Percentiles rank a stretch among this genome's conserved stretches.
Conservation (phyloP, 1,140 invertebrate species). For the Atta texana region DNA sequence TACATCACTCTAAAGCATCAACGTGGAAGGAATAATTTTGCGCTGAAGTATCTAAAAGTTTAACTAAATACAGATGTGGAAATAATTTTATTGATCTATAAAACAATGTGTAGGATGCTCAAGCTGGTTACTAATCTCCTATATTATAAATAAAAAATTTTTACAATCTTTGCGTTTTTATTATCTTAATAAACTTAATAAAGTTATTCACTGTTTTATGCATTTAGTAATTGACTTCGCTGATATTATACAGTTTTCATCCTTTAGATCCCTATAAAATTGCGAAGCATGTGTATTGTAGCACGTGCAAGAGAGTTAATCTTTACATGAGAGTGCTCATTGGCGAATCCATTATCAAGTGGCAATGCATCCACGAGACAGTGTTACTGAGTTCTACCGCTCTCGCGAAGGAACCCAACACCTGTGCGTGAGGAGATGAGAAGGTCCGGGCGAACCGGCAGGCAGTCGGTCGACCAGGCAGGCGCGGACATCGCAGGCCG, state of each 20-base stretch:
- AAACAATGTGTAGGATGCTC: too few species aligned
- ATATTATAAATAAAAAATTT: not conserved
- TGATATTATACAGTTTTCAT: not conserved
- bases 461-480: slow-evolving; percentile 24
- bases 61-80: too few species aligned
- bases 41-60: too few species aligned
- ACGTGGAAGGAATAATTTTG: not conserved
- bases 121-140: too few species aligned
- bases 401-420: slow-evolving; percentile 53
- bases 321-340: slow-evolving; percentile 4
- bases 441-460: slow-evolving; percentile 4
- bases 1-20: not conserved
- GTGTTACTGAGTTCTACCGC: not conserved
- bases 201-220: not conserved
- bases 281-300: not conserved
- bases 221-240: not conserved
- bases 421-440: slow-evolving; percentile 52
- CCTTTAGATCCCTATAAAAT: not conserved
- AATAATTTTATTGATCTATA: too few species aligned
- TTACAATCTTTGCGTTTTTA: not conserved
- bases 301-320: slow-evolving; percentile 5
- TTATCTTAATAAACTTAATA: not conserved
- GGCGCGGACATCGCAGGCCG: slow-evolving; percentile 77
- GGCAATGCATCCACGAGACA: slow-evolving; percentile 40
- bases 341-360: slow-evolving; percentile 24